These are phyloP conservation scores for Pyrocoelia pectoralis DNA, from an alignment of 2,888 invertebrate species.

Conservation along the genomic window DNA sequence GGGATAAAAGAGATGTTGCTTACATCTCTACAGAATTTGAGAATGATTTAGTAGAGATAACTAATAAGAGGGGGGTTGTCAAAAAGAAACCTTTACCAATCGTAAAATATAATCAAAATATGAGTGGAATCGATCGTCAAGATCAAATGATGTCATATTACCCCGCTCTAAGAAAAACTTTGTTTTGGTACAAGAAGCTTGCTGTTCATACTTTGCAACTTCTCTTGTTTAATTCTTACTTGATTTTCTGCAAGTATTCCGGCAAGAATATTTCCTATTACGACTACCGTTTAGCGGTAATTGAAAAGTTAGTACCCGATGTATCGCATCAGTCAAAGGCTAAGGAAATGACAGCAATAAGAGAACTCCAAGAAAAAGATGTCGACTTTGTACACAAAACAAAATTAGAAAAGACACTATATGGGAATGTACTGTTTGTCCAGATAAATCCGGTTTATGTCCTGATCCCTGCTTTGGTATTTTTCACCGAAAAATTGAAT, in stretches of 20 bases:
- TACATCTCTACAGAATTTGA: constrained; percentile 39
- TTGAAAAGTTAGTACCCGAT: neutral
- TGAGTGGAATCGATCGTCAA: constrained; percentile 21
- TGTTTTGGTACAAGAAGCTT: too few relatives aligned
- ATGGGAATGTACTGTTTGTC: constrained; percentile 1
- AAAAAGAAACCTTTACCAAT: constrained; percentile 19
- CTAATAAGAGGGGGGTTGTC: neutral
- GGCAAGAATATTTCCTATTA: neutral
- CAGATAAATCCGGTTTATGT: constrained; percentile 2
- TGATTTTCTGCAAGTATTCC: neutral
- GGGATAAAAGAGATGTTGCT: constrained; percentile 36
- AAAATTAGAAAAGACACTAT: constrained; percentile 6
- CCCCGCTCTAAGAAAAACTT: constrained; percentile 20
- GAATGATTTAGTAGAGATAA: constrained; percentile 15
- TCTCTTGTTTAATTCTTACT: neutral
- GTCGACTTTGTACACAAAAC: constrained; percentile 8
- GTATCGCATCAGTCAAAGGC: neutral
- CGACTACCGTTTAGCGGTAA: neutral
- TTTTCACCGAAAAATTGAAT: too few relatives aligned
- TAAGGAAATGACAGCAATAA: neutral
- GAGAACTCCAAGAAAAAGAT: constrained; percentile 9
- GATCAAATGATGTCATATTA: constrained; percentile 23
- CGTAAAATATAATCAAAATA: constrained; percentile 15
- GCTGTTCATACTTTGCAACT: too few relatives aligned
- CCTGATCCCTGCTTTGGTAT: constrained; percentile 2